Evolutionary conservation across 2,888 invertebrate genomes (phyloP), one percentile per base, ranked within the genome.

Genomic region (Andrena bucephala): DNA sequence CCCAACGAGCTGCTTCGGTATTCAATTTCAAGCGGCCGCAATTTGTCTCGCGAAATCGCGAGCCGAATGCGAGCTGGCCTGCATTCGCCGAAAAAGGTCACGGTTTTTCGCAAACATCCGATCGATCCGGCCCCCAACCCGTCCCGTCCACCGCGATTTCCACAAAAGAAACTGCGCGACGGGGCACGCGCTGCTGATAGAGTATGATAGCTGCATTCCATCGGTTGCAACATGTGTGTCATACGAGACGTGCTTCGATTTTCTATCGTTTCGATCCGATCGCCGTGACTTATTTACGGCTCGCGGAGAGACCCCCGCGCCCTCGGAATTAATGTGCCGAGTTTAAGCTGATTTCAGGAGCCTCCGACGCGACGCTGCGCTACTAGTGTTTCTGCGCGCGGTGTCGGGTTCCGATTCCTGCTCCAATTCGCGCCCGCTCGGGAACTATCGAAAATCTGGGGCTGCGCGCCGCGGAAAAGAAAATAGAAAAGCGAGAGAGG

Each of bases 211-310:
- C 89, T 90, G 91, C 92, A 92, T 92, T 93, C 92, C 92, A 87
- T 85, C 87, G 89, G 89, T 91, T 91, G 92, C 92, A 91, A 91
- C 93, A 93, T 93, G 92, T 93, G 92, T 93, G 93, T 93, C 93
- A 93, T 92, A 92, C 90, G 89, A 91, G 91, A 93, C 93, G 93
- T 93, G 93, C 92, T 91, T 92, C 90, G 93, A 88, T 91, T 92
- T 83, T 85, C 85, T 90, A 92, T 90, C 90, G 90, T 75, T 80
- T 89, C 87, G 88, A 91, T 91, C 89, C 79, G 83, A 85, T 87
- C 85, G 85, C 78, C 86, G 87, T 88, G 89, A 88, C 90, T 91
- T 91, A 91, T 91, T 91, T 90, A 90, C 90, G 89, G 84, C 80
- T 71, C 75, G 60, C 81, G 81, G 57, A 72, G 67, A 24, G 24